Evolutionary conservation across 2,888 invertebrate species (phyloP).

Genomic region (Drosophila mettleri): DNA sequence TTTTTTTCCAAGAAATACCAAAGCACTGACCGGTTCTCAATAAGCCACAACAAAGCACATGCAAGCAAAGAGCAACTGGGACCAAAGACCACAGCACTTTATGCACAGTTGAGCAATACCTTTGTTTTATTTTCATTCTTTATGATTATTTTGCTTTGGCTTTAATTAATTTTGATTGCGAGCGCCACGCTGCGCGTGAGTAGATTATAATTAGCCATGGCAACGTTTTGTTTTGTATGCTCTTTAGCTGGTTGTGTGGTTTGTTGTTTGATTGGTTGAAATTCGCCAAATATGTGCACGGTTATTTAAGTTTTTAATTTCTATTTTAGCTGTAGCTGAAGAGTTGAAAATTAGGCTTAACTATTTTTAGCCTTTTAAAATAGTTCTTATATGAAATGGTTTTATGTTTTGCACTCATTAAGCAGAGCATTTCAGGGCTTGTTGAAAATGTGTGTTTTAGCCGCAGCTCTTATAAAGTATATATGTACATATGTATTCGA

Average conservation of each 20-base stretch:
- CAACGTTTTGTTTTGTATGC: slow-evolving; percentile 1
- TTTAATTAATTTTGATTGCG: slow-evolving; percentile 6
- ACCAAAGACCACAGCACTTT: slow-evolving; percentile 29
- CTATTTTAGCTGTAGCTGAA: not conserved
- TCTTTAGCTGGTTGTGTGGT: not conserved
- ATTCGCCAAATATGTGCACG: not conserved
- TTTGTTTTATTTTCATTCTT: not conserved
- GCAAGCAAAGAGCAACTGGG: slow-evolving; percentile 28
- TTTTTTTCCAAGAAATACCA: slow-evolving; percentile 42
- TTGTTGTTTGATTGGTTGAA: not conserved
- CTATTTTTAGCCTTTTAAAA: too few species aligned
- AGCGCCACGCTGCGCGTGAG: slow-evolving; percentile 25
- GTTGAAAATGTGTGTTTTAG: too few species aligned
- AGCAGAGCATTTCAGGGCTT: too few species aligned
- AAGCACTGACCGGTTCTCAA: slow-evolving; percentile 30
- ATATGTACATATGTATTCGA: too few species aligned
- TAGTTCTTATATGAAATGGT: too few species aligned
- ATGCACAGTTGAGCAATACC: slow-evolving; percentile 29
- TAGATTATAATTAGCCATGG: slow-evolving; percentile 23
- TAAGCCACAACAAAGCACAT: slow-evolving; percentile 70
- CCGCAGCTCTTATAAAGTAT: too few species aligned
- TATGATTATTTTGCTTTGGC: not conserved
- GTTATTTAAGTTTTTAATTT: not conserved
- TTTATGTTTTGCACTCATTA: too few species aligned
- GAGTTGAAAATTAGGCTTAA: not conserved